Evolutionary conservation across 2,797 vertebrate genomes (phyloP).

Genomic region (Eleutherodactylus coqui): DNA sequence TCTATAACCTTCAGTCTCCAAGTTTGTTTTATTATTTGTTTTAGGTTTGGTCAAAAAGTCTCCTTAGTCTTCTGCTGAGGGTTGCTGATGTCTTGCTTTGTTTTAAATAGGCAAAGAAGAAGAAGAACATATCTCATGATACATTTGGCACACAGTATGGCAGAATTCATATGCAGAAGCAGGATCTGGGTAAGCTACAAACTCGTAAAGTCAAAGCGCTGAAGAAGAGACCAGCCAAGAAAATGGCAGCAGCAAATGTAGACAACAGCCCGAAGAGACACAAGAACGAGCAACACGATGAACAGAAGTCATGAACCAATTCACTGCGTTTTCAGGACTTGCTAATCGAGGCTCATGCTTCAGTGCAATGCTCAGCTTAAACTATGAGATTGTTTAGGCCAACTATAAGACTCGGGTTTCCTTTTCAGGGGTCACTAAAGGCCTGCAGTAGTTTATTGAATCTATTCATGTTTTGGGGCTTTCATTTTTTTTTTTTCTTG

Average conservation of each 20-base stretch:
- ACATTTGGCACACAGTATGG: constrained; percentile 90
- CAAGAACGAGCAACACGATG: constrained; percentile 63
- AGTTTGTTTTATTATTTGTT: no score
- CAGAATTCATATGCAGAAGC: constrained; percentile 96
- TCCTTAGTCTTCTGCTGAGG: background rate
- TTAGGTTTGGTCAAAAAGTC: background rate
- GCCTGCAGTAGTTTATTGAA: background rate
- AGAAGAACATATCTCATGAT: constrained; percentile 95
- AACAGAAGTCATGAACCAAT: background rate
- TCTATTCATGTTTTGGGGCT: no score
- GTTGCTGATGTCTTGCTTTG: background rate
- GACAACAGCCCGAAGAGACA: constrained; percentile 79
- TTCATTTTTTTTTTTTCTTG: background rate
- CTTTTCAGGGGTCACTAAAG: background rate
- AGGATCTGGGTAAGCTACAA: constrained; percentile 89
- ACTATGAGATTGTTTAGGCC: background rate
- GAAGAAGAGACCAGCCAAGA: constrained; percentile 83
- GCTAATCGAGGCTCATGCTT: no score
- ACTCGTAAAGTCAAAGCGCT: constrained; percentile 95
- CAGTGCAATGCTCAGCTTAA: background rate
- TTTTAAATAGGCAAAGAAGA: constrained; percentile 85
- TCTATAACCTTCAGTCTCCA: no score
- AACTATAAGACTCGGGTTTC: background rate
- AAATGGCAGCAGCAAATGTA: constrained; percentile 63
- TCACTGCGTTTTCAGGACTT: background rate